phyloP scores from a whole-genome alignment of 2,888 invertebrate species.

The Spatulosminthurus flaviceps region DNA sequence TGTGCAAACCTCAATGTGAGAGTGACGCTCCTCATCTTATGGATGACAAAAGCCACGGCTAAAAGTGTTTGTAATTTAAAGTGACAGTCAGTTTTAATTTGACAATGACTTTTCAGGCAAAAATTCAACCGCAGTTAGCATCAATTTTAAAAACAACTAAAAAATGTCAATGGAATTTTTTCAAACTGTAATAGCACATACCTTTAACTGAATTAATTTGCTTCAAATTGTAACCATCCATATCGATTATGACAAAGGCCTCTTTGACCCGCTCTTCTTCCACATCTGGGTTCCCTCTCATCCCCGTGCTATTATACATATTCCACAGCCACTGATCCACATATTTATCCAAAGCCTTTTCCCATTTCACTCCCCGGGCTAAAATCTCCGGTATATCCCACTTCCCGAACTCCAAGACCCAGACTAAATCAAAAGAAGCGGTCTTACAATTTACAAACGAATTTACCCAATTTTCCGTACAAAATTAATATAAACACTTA shows the following conservation, averaged over 20 bases:
- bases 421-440: no score
- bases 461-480: no score
- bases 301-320: background rate
- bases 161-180: no score
- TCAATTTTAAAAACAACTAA: no score
- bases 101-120: no score
- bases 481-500: background rate
- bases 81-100: no score
- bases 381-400: background rate
- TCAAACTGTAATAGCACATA: background rate
- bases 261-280: background rate
- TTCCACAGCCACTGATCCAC: conserved; percentile 18
- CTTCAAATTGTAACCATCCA: conserved; percentile 9
- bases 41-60: background rate
- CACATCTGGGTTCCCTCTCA: background rate
- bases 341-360: background rate
- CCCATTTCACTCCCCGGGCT: background rate
- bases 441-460: no score
- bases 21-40: background rate
- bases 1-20: background rate
- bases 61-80: no score
- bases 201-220: background rate
- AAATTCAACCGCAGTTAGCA: no score
- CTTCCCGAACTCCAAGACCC: conserved; percentile 16
- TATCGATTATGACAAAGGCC: background rate